Conservation (phyloP, 2,113 vertebrate species). For the Phocoena phocoena region DNA sequence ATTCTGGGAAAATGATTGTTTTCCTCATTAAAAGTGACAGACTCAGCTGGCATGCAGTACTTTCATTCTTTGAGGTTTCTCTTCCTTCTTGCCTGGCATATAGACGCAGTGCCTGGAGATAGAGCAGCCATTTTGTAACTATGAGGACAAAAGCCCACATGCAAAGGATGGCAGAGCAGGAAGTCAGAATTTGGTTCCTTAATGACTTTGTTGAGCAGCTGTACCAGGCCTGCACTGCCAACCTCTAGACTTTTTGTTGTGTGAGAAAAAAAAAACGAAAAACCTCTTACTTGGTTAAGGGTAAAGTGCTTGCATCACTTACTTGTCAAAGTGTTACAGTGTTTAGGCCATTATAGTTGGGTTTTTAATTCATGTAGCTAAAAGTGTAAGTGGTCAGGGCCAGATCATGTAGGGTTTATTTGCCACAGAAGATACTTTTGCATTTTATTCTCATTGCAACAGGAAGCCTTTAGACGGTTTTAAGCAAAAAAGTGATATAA, state of each 20-base stretch:
- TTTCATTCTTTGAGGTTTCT: not conserved
- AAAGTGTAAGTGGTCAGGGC: not conserved
- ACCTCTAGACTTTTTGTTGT: not conserved
- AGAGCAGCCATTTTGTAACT: slow-evolving; percentile 25
- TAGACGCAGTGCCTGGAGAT: not conserved
- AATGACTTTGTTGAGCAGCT: not conserved
- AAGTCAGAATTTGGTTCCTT: not conserved
- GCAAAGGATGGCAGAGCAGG: not conserved
- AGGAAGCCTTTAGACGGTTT: not conserved
- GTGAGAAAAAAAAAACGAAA: not conserved
- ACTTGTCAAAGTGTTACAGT: not conserved
- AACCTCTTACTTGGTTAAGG: not conserved
- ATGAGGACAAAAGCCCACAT: not conserved
- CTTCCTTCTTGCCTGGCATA: not conserved
- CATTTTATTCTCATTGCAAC: slow-evolving; percentile 26
- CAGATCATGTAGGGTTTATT: not conserved
- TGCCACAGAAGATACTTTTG: not conserved
- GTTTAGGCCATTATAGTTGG: not conserved
- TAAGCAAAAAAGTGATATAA: not conserved
- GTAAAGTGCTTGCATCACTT: not conserved
- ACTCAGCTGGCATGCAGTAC: not conserved
- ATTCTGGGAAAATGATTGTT: not conserved
- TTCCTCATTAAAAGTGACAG: not conserved
- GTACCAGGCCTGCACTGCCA: not conserved
- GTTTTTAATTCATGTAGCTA: not conserved